A percentile compares a stretch with the other conserved stretches of the same genome.
These are phyloP conservation scores for Brachypterus glaber DNA, from an alignment of 2,888 invertebrate species.

Conservation along the genomic window DNA sequence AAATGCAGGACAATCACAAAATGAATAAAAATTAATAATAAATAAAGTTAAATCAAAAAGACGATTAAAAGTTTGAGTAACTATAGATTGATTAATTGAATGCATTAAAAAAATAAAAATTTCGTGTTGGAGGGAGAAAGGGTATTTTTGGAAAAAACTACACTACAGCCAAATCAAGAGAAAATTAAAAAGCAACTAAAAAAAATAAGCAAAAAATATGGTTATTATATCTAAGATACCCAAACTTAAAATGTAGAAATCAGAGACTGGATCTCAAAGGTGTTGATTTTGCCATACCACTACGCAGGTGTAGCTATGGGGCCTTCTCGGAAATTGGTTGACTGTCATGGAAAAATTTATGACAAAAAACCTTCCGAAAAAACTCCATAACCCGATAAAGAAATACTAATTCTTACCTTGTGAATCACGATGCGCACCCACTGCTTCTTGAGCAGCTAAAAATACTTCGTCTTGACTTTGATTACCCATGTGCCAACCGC, in stretches of 20 bases:
- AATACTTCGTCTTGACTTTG: conserved; percentile 78
- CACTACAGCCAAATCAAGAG: conserved; percentile 28
- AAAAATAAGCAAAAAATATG: conserved; percentile 23
- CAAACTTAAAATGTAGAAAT: conserved; percentile 30
- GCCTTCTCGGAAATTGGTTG: conserved; percentile 22
- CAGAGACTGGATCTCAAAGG: conserved; percentile 40
- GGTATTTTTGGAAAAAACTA: too few species aligned
- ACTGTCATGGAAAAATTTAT: too few species aligned
- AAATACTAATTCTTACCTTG: conserved; percentile 71
- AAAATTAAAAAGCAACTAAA: conserved; percentile 30
- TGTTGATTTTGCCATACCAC: conserved; percentile 38
- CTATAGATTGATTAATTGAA: too few species aligned
- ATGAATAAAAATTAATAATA: too few species aligned
- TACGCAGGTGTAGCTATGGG: conserved; percentile 28
- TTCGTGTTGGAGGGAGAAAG: conserved; percentile 28
- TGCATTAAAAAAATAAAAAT: conserved; percentile 20
- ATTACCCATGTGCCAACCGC: conserved; percentile 74
- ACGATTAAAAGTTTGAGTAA: too few species aligned
- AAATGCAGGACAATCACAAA: too few species aligned
- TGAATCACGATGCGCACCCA: conserved; percentile 73
- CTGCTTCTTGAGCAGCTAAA: conserved; percentile 72
- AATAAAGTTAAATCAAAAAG: too few species aligned
- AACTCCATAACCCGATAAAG: conserved; percentile 14
- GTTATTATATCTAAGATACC: too few species aligned
- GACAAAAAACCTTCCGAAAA: too few species aligned